Percentiles rank a stretch among this genome's conserved stretches.
Conservation (phyloP, 2,797 vertebrate species). For the Brachyrhaphis roseni region DNA sequence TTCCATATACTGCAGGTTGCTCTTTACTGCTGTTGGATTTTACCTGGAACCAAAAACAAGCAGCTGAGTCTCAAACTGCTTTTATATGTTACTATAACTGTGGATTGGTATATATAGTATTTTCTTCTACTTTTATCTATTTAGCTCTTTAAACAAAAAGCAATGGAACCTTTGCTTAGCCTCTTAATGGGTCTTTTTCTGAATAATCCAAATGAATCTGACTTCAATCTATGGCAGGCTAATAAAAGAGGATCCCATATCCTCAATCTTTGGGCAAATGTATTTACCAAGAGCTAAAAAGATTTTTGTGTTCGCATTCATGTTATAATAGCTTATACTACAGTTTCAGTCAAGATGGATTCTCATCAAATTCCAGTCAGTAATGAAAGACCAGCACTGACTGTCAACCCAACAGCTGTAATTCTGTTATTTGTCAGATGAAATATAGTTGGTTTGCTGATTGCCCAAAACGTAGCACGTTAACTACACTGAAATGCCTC, state of each 20-base stretch:
- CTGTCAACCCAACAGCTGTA: conserved; percentile 46
- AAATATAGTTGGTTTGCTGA: conserved; percentile 68
- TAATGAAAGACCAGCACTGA: conserved; percentile 40
- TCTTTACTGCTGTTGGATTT: background rate
- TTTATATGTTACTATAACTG: background rate
- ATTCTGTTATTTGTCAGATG: conserved; percentile 72
- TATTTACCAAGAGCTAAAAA: background rate
- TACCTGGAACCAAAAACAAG: background rate
- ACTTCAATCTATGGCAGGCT: background rate
- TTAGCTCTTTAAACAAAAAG: background rate
- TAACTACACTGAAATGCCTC: conserved; percentile 70
- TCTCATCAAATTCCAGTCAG: conserved; percentile 20
- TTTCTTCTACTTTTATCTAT: too few species aligned
- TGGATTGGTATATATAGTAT: background rate
- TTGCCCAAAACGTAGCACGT: conserved; percentile 64
- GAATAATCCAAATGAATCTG: background rate
- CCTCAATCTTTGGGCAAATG: background rate
- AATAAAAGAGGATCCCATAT: background rate
- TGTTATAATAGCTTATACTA: conserved; percentile 4
- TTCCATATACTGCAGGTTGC: background rate
- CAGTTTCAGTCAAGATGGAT: conserved; percentile 38
- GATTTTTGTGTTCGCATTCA: conserved; percentile 1
- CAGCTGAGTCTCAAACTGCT: background rate
- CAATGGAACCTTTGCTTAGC: background rate
- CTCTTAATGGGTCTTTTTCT: background rate